Evolutionary conservation across 2,888 invertebrate species (phyloP).

Genomic region (Icerya purchasi): DNA sequence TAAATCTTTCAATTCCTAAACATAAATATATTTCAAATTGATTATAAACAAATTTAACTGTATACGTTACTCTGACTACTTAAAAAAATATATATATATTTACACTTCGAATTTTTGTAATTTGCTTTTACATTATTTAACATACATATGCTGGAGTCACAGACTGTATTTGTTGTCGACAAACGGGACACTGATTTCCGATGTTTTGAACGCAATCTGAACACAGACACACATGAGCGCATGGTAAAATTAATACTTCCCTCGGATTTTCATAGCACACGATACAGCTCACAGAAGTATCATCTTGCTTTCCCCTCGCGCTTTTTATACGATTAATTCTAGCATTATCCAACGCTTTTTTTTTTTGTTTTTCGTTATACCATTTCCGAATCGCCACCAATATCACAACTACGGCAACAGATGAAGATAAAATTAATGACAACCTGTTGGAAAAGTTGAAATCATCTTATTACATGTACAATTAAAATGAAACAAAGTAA

Average conservation of each 20-base stretch:
- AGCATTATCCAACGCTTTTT: neutral
- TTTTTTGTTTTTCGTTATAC: neutral
- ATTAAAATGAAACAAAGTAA: no score
- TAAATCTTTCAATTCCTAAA: no score
- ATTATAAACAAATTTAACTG: no score
- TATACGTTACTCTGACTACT: no score
- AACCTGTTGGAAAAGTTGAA: no score
- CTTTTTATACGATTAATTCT: neutral
- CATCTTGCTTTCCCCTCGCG: neutral
- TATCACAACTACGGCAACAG: neutral
- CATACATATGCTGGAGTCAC: neutral
- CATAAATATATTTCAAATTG: no score
- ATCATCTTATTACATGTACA: no score
- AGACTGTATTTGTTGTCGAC: constrained; percentile 24
- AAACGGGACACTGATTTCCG: constrained; percentile 51
- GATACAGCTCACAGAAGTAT: neutral
- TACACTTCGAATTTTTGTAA: no score
- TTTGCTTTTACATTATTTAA: no score
- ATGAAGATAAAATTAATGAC: neutral
- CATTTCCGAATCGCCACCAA: neutral
- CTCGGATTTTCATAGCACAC: constrained; percentile 40
- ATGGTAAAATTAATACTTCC: constrained; percentile 70
- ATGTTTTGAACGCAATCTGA: constrained; percentile 63
- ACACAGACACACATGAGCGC: constrained; percentile 77
- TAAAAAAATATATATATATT: no score